Percentiles rank a stretch among this genome's conserved stretches.
Evolutionary conservation across 2,888 invertebrate species (phyloP).

Genomic region (Apodemia zela): DNA sequence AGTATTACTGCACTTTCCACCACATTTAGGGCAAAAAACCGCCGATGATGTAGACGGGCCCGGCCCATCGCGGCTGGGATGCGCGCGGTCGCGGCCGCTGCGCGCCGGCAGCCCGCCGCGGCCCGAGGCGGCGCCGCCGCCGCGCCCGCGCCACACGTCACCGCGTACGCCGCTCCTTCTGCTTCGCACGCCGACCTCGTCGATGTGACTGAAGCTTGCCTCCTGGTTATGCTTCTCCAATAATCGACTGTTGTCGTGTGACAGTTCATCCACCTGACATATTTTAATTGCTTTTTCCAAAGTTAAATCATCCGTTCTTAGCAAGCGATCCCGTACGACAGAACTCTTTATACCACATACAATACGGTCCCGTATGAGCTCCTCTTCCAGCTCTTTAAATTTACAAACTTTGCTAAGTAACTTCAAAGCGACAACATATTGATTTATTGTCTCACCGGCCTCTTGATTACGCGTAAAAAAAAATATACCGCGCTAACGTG

Average conservation of each 20-base stretch:
- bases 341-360: slow-evolving; percentile 23
- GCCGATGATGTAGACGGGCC: background rate
- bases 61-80: background rate
- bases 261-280: slow-evolving; percentile 27
- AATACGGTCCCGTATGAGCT: slow-evolving; percentile 29
- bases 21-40: background rate
- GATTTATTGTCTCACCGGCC: slow-evolving; percentile 30
- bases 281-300: slow-evolving; percentile 26
- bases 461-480: slow-evolving; percentile 33
- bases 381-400: slow-evolving; percentile 27
- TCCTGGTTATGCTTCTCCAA: background rate
- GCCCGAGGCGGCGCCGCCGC: background rate
- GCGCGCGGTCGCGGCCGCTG: background rate
- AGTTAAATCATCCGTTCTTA: slow-evolving; percentile 25
- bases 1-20: background rate
- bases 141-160: background rate
- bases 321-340: slow-evolving; percentile 21
- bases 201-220: background rate
- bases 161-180: slow-evolving; percentile 3
- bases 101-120: background rate
- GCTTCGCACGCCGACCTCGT: background rate
- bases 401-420: slow-evolving; percentile 31
- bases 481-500: slow-evolving; percentile 18
- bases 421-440: slow-evolving; percentile 34
- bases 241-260: slow-evolving; percentile 18